Conservation (phyloP, 2,888 invertebrate genomes). For the Phortica okadai region DNA sequence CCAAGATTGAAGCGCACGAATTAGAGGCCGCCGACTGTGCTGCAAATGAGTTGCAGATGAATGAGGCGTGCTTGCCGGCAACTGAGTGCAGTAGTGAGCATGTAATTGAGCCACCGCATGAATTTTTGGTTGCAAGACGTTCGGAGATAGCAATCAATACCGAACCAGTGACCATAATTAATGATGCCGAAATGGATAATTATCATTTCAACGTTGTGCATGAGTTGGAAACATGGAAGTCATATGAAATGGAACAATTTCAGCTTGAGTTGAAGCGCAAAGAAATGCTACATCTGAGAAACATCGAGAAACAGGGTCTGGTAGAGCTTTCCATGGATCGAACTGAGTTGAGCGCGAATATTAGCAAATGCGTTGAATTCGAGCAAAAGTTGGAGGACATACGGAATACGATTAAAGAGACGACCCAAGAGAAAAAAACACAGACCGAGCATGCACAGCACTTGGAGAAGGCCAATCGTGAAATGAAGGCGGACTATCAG, state of each 20-base stretch:
- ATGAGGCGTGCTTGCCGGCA: not conserved
- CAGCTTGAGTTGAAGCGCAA: conserved; percentile 80
- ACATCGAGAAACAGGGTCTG: conserved; percentile 74
- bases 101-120: not conserved
- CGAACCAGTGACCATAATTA: conserved; percentile 30
- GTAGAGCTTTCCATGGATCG: not conserved
- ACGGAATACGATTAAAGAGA: conserved; percentile 35
- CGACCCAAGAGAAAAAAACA: conserved; percentile 33
- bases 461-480: conserved; percentile 34
- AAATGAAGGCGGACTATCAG: conserved; percentile 47
- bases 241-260: conserved; percentile 81
- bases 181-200: conserved; percentile 13
- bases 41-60: not conserved
- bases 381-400: conserved; percentile 13
- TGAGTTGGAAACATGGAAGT: conserved; percentile 86
- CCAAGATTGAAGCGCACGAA: no score
- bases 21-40: not conserved
- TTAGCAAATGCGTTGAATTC: not conserved
- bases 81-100: not conserved
- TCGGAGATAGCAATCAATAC: not conserved
- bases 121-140: not conserved
- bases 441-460: conserved; percentile 22
- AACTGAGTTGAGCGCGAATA: not conserved
- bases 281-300: conserved; percentile 67
- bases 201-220: conserved; percentile 78